These are phyloP conservation scores for Cervus canadensis DNA, from an alignment of 2,113 vertebrate genomes.

Conservation along the genomic window DNA sequence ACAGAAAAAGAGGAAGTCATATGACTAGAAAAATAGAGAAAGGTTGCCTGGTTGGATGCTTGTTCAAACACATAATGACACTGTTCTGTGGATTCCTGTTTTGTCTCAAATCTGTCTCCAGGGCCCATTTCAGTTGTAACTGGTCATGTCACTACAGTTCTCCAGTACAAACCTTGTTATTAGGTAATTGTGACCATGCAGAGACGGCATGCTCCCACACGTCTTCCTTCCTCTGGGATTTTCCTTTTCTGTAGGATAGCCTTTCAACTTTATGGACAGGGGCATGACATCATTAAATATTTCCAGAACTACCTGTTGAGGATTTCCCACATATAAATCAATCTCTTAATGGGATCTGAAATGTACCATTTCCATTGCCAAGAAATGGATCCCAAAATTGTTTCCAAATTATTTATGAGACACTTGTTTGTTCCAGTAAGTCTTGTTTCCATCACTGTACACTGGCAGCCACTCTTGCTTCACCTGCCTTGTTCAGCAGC, in stretches of 20 bases:
- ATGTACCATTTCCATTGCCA: neutral
- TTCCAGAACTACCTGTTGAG: conserved; percentile 39
- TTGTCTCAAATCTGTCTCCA: neutral
- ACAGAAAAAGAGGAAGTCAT: neutral
- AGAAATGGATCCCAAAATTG: conserved; percentile 28
- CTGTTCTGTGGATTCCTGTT: neutral
- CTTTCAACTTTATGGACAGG: conserved; percentile 26
- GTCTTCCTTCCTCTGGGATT: conserved; percentile 46
- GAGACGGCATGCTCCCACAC: neutral
- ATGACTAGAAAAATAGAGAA: conserved; percentile 4
- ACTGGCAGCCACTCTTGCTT: neutral
- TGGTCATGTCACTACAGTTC: neutral
- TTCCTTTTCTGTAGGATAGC: conserved; percentile 65
- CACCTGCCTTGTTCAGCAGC: neutral
- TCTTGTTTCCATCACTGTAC: conserved; percentile 10
- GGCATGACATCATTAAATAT: neutral
- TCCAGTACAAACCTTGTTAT: neutral
- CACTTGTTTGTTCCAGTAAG: conserved; percentile 6
- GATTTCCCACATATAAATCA: neutral
- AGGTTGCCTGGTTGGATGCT: neutral
- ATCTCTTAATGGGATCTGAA: conserved; percentile 30
- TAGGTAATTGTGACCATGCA: neutral
- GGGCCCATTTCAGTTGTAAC: neutral
- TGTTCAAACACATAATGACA: neutral
- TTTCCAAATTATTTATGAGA: conserved; percentile 50